These are phyloP conservation scores for Oxyura jamaicensis DNA, from an alignment of 2,113 vertebrate genomes.

Conservation along the genomic window DNA sequence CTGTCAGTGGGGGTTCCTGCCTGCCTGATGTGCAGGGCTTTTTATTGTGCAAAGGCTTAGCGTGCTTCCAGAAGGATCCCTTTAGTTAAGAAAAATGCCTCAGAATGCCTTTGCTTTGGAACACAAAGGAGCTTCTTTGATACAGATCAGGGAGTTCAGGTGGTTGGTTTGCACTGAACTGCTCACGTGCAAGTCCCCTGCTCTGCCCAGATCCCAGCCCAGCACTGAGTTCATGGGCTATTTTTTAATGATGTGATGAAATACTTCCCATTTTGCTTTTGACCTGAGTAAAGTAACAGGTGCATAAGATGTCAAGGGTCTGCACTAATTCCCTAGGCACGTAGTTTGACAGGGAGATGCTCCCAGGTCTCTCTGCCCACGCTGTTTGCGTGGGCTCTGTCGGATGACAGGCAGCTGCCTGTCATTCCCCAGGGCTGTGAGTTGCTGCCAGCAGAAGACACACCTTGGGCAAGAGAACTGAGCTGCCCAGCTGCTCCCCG, in stretches of 20 bases:
- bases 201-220: background rate
- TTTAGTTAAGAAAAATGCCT: background rate
- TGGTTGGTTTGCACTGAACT: background rate
- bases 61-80: slow-evolving; percentile 11
- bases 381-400: rapidly evolving
- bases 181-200: background rate
- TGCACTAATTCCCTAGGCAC: rapidly evolving
- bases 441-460: background rate
- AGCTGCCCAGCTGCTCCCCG: background rate
- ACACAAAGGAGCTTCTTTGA: background rate
- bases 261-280: background rate
- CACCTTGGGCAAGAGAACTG: background rate
- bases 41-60: background rate
- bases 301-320: background rate
- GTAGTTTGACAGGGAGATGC: background rate
- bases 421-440: background rate
- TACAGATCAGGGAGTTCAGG: background rate
- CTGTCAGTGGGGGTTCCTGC: background rate
- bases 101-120: background rate
- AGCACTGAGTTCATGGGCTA: background rate
- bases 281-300: background rate
- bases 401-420: background rate
- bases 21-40: background rate
- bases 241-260: background rate
- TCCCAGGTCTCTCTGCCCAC: background rate